Percentiles rank a stretch among this genome's conserved stretches.
phyloP scores from a whole-genome alignment of 2,113 vertebrate species.

The Empidonax traillii region DNA sequence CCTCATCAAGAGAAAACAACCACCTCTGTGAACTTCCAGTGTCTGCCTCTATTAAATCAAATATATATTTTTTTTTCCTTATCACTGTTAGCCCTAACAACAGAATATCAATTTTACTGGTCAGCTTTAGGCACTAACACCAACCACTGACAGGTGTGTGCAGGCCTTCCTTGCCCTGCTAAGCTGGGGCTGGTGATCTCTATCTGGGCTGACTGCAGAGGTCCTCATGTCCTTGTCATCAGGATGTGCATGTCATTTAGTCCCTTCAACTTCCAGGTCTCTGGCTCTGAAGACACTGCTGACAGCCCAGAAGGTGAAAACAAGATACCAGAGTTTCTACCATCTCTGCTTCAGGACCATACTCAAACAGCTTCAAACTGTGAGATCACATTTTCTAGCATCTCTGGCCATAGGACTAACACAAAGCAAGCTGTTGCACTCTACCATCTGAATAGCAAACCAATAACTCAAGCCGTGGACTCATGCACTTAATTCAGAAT shows the following conservation, averaged over 20 bases:
- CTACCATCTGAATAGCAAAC: neutral
- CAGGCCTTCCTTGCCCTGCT: neutral
- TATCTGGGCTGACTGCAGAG: neutral
- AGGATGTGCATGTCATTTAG: neutral
- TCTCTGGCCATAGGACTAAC: neutral
- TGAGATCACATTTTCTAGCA: neutral
- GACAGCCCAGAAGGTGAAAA: neutral
- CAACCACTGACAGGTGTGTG: too few species aligned
- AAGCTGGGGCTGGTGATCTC: neutral
- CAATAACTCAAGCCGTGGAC: neutral
- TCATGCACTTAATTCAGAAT: neutral
- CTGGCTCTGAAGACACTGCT: neutral
- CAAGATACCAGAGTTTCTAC: neutral
- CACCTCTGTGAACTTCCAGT: neutral
- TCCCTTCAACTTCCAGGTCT: neutral
- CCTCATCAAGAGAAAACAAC: neutral
- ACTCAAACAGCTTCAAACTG: neutral
- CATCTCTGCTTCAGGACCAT: neutral
- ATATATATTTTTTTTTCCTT: neutral
- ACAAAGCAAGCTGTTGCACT: neutral
- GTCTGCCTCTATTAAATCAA: neutral
- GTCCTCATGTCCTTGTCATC: neutral
- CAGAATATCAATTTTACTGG: neutral
- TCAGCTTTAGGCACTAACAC: neutral
- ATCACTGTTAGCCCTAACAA: neutral